phyloP scores from a whole-genome alignment of 2,113 vertebrate genomes.

The Ictalurus punctatus region DNA sequence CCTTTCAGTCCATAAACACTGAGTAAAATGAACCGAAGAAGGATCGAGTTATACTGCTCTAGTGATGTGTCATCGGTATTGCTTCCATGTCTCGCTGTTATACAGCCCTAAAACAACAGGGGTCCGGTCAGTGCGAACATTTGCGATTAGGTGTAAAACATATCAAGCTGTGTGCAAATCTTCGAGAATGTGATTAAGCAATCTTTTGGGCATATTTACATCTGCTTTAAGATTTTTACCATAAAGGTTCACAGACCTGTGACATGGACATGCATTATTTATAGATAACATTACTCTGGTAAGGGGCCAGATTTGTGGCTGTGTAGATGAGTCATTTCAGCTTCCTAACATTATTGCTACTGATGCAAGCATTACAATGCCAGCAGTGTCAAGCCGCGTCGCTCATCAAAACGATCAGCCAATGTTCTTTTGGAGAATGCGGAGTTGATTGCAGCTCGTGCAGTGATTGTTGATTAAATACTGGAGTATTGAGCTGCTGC shows the following conservation, averaged over 20 bases:
- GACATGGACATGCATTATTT: not conserved
- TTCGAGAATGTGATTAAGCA: not conserved
- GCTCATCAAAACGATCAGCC: not conserved
- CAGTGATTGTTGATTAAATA: not conserved
- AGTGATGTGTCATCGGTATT: conserved; percentile 35
- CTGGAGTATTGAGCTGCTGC: not conserved
- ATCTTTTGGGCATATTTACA: not conserved
- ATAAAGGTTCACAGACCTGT: not conserved
- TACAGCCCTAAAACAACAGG: conserved; percentile 28
- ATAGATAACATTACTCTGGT: not conserved
- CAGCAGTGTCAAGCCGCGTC: not conserved
- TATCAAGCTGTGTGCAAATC: not conserved
- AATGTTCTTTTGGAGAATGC: not conserved
- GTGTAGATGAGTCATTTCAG: not conserved
- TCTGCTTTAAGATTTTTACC: not conserved
- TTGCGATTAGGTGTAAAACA: not conserved
- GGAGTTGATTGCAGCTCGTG: not conserved
- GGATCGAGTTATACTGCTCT: conserved; percentile 4
- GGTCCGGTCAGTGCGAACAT: not conserved
- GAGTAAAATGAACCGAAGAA: conserved; percentile 37
- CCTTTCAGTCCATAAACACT: conserved; percentile 43
- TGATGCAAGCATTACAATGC: not conserved
- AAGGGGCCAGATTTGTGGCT: not conserved
- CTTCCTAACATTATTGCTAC: not conserved
- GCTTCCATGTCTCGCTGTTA: conserved; percentile 37